phyloP scores from a whole-genome alignment of 1,140 invertebrate species.

The Trichogramma pretiosum region DNA sequence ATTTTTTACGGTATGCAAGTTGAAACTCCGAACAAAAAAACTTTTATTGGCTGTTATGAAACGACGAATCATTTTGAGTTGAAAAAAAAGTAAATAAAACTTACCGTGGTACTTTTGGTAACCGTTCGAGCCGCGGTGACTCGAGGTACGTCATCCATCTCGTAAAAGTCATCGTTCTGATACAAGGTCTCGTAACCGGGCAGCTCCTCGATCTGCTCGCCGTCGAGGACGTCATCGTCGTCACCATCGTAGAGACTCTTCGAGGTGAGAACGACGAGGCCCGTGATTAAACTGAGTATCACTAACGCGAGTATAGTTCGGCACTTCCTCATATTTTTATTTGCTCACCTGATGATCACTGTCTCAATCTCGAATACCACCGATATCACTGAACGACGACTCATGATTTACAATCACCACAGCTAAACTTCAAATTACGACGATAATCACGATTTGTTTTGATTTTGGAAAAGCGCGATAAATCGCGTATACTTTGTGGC shows the following conservation, averaged over 20 bases:
- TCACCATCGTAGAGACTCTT: constrained; percentile 10
- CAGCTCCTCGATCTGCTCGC: not conserved
- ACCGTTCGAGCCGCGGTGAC: not conserved
- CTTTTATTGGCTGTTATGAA: no score
- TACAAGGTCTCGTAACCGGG: not conserved
- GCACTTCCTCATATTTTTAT: constrained; percentile 26
- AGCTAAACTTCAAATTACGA: constrained; percentile 9
- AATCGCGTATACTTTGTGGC: no score
- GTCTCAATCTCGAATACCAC: not conserved
- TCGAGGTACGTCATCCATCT: no score
- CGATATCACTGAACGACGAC: not conserved
- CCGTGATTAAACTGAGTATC: constrained; percentile 12
- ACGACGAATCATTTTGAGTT: no score
- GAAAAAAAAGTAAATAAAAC: no score
- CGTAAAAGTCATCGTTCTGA: not conserved
- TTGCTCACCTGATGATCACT: not conserved
- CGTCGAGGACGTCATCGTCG: not conserved
- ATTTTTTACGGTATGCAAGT: no score
- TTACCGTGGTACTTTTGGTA: not conserved
- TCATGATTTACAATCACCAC: not conserved
- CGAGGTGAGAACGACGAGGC: constrained; percentile 25
- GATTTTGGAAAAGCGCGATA: no score
- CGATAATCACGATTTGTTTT: constrained; percentile 8
- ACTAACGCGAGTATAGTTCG: constrained; percentile 18
- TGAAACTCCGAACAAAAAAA: no score